These are phyloP conservation scores for Eueides isabella DNA, from an alignment of 1,140 invertebrate genomes.

Conservation along the genomic window DNA sequence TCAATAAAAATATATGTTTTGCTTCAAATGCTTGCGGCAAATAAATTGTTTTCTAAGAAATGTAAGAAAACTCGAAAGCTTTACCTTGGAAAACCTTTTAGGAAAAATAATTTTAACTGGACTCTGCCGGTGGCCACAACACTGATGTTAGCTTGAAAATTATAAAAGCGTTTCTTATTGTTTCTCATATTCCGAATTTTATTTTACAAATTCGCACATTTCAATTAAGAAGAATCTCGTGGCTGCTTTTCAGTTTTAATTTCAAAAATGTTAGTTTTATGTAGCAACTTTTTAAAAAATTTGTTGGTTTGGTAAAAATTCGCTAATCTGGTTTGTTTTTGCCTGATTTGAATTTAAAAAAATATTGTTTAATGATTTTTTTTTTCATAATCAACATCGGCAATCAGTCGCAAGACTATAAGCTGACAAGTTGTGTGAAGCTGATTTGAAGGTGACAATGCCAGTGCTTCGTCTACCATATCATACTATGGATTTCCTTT, in stretches of 20 bases:
- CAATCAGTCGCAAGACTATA: too few relatives aligned
- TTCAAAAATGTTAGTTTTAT: neutral
- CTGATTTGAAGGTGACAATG: too few relatives aligned
- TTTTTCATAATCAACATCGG: too few relatives aligned
- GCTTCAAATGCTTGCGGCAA: slow-evolving; percentile 9
- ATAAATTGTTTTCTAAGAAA: slow-evolving; percentile 21
- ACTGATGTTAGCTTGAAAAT: slow-evolving; percentile 1
- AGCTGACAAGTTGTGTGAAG: too few relatives aligned
- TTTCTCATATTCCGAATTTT: neutral
- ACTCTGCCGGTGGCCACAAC: neutral
- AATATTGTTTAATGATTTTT: too few relatives aligned
- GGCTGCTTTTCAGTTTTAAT: neutral
- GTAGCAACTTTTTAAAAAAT: neutral
- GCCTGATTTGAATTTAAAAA: too few relatives aligned
- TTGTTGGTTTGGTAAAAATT: neutral
- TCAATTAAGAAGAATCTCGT: neutral
- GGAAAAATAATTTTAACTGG: slow-evolving; percentile 18
- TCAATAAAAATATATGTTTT: slow-evolving; percentile 15
- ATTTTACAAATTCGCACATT: neutral
- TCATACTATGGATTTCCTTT: too few relatives aligned
- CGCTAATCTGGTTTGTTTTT: neutral
- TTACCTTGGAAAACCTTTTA: slow-evolving; percentile 16
- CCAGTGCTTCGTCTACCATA: too few relatives aligned
- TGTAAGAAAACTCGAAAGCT: slow-evolving; percentile 12
- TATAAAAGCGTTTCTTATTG: slow-evolving; percentile 5